Conservation (phyloP, 1,140 invertebrate species). For the Capitella teleta region DNA sequence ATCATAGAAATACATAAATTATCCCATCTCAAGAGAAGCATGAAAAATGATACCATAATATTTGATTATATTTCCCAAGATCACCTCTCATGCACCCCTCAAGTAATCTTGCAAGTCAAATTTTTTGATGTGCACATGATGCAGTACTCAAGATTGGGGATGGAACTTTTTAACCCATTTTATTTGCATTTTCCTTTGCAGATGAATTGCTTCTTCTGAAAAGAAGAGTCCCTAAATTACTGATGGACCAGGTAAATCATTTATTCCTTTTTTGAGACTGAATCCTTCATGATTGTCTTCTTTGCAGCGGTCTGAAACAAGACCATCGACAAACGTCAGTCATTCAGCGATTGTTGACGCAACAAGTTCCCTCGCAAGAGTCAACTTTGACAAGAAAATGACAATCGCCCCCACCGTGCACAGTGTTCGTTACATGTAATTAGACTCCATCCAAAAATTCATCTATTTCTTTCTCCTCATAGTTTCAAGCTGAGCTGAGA, state of each 20-base stretch:
- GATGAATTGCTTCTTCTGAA: slow-evolving; percentile 39
- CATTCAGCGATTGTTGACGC: not conserved
- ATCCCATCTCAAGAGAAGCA: no score
- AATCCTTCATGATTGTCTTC: not conserved
- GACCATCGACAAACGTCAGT: not conserved
- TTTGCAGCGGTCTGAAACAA: not conserved
- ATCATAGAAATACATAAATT: no score
- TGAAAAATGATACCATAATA: no score
- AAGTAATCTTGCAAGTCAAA: no score
- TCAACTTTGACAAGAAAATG: not conserved
- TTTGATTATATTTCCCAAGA: no score
- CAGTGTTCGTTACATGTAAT: not conserved
- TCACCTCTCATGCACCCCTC: no score
- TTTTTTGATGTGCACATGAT: no score
- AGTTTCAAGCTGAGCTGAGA: slow-evolving; percentile 54
- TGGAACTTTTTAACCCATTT: no score
- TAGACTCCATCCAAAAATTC: slow-evolving; percentile 4
- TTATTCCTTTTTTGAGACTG: not conserved
- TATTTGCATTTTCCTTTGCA: slow-evolving; percentile 17
- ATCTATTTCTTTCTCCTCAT: slow-evolving; percentile 16
- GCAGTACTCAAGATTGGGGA: no score
- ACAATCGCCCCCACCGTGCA: not conserved
- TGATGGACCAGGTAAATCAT: not conserved
- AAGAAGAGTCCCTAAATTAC: slow-evolving; percentile 20
- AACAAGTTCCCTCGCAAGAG: not conserved